Conservation (phyloP, 2,888 invertebrate genomes). For the Trypoxylon attenuatum region DNA sequence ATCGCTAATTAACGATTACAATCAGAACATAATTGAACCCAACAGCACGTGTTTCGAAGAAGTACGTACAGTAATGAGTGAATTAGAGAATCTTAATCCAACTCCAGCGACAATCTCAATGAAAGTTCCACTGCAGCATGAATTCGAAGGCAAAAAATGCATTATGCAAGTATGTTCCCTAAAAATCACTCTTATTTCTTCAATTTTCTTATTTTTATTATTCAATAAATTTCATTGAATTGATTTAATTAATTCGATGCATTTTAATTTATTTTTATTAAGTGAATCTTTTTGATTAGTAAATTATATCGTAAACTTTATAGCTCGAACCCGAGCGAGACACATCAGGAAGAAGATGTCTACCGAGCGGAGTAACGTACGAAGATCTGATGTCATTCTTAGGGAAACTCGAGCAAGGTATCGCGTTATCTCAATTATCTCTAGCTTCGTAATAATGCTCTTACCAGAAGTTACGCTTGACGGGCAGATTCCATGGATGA, state of each 20-base stretch:
- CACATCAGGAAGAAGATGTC: slow-evolving; percentile 32
- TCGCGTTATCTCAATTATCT: no score
- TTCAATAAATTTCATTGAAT: background rate
- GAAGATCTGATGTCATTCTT: slow-evolving; percentile 68
- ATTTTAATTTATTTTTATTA: no score
- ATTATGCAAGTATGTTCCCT: no score
- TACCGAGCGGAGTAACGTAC: slow-evolving; percentile 54
- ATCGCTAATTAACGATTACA: slow-evolving; percentile 49
- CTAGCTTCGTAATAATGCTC: no score
- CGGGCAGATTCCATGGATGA: slow-evolving; percentile 16
- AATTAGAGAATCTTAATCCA: slow-evolving; percentile 62
- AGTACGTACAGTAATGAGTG: slow-evolving; percentile 63
- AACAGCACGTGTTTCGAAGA: slow-evolving; percentile 61
- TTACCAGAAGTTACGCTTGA: background rate
- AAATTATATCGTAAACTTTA: background rate
- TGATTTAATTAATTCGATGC: no score
- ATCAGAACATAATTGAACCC: slow-evolving; percentile 64
- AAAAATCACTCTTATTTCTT: no score
- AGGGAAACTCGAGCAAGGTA: slow-evolving; percentile 61
- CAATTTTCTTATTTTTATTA: background rate
- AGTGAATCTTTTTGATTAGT: background rate
- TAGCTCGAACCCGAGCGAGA: slow-evolving; percentile 65
- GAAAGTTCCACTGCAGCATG: slow-evolving; percentile 18
- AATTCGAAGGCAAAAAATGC: background rate
- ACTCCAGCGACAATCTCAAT: no score